Base-by-base conservation (phyloP, 2,113 vertebrate species). In the Himantopus leucocephalus region DNA sequence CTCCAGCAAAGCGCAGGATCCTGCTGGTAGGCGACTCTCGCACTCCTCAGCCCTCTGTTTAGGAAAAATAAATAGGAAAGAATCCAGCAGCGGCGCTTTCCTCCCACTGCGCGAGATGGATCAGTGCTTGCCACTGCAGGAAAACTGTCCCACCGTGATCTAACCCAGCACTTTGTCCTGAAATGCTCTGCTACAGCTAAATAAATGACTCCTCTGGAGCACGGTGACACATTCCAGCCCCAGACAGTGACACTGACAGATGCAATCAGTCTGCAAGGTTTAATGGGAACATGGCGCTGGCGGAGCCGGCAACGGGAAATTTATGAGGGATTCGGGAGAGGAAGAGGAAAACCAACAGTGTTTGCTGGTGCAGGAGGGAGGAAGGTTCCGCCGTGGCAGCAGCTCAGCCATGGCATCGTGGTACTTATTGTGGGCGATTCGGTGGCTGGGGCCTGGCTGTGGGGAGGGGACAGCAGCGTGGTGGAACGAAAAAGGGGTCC, bases 1-100 rank as follows among this genome's bases (percentile, higher is more conserved):
- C 71, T 73, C 52, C 39, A 75, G 53, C 16, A 55, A 89, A 45
- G 56, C 4, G 18, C 70, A 90, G 64, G 64, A 71, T 94, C 48
- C 80, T 88, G 71, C 67, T 77, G 59, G 86, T 86, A 95, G 93
- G 94, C 26, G 23, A 80, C 55, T 94, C 92, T 76, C 0, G 2
- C 52, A 30, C 56, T 91, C 73, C 90, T 90, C 71, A 85, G 66
- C 41, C 37, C 63, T 96, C 66, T 96, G 96, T 96, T 97, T 96
- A 96, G 96, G 96, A 97, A 96, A 96, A 96, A 92, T 85, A 94
- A 95, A 90, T 85, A 95, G 96, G 96, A 96, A 97, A 96, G 95
- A 96, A 96, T 96, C 92, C 96, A 96, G 93, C 84, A 82, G 82
- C 41, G 8, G 59, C 37, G n/a, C 75, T 96, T 97, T 90, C 88